phyloP scores from a whole-genome alignment of 1,140 invertebrate genomes.

The Sitodiplosis mosellana region DNA sequence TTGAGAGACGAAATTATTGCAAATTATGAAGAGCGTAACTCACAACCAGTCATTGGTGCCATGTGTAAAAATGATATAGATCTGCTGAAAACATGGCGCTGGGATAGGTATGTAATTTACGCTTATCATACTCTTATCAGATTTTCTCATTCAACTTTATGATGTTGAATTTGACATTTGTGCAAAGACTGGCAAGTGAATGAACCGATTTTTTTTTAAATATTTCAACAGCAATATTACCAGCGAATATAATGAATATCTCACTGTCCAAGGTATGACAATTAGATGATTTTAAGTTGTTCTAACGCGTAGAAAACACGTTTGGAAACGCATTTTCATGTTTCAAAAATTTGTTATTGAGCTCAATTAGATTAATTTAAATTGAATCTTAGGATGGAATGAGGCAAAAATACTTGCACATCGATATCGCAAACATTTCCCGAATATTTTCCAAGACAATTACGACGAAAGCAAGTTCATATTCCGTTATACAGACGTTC shows the following conservation, averaged over 20 bases:
- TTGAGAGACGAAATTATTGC: conserved; percentile 30
- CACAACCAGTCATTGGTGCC: conserved; percentile 21
- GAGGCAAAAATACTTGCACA: not conserved
- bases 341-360: not conserved
- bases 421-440: not conserved
- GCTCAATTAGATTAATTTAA: not conserved
- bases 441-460: not conserved
- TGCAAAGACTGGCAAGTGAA: too few species aligned
- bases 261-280: not conserved
- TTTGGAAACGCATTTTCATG: too few species aligned
- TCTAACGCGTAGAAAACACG: too few species aligned
- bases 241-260: not conserved
- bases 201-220: too few species aligned
- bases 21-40: conserved; percentile 30
- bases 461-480: conserved; percentile 10
- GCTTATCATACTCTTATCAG: too few species aligned
- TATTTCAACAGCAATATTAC: not conserved
- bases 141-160: too few species aligned
- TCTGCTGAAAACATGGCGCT: conserved; percentile 35
- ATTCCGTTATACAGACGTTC: conserved; percentile 24
- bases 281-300: too few species aligned
- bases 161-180: too few species aligned
- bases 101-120: conserved; percentile 19
- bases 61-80: conserved; percentile 36
- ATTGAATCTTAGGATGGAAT: not conserved